These are phyloP conservation scores for Ianthella basta DNA, from an alignment of 37 sponge, comb jelly and placozoan genomes.

Conservation along the genomic window DNA sequence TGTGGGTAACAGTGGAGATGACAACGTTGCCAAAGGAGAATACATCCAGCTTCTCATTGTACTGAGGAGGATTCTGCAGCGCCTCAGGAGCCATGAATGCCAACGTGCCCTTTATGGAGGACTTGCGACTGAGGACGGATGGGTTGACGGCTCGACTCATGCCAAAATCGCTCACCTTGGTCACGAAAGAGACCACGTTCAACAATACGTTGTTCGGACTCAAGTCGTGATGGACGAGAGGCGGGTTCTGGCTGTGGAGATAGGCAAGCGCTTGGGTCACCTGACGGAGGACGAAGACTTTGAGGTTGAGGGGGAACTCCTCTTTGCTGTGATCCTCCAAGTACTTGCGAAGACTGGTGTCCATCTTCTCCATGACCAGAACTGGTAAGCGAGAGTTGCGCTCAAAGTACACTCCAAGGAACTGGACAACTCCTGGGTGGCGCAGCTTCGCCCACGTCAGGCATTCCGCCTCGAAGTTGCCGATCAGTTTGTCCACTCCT, in stretches of 20 bases:
- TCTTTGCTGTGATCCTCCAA: background rate
- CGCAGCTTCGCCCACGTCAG: background rate
- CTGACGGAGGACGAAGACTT: conserved; percentile 5
- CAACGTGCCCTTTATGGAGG: background rate
- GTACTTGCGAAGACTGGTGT: conserved; percentile 8
- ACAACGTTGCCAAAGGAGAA: conserved; percentile 22
- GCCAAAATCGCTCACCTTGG: conserved; percentile 29
- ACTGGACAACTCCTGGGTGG: conserved; percentile 4
- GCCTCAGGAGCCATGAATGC: conserved; percentile 36
- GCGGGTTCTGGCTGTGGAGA: background rate
- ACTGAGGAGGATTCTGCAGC: background rate
- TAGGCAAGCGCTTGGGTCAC: conserved; percentile 16
- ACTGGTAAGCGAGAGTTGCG: background rate
- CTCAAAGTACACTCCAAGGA: background rate
- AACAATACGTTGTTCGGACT: conserved; percentile 14
- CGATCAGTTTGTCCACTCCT: background rate
- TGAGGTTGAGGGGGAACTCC: conserved; percentile 11
- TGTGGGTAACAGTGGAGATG: background rate
- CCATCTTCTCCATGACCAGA: conserved; percentile 27
- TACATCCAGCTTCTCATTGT: background rate
- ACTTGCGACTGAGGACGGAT: too few species aligned
- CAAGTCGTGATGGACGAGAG: background rate
- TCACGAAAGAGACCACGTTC: background rate
- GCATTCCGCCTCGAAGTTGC: background rate
- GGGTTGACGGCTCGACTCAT: background rate